phyloP scores from a whole-genome alignment of 2,113 vertebrate genomes.

The Ptyas mucosa region DNA sequence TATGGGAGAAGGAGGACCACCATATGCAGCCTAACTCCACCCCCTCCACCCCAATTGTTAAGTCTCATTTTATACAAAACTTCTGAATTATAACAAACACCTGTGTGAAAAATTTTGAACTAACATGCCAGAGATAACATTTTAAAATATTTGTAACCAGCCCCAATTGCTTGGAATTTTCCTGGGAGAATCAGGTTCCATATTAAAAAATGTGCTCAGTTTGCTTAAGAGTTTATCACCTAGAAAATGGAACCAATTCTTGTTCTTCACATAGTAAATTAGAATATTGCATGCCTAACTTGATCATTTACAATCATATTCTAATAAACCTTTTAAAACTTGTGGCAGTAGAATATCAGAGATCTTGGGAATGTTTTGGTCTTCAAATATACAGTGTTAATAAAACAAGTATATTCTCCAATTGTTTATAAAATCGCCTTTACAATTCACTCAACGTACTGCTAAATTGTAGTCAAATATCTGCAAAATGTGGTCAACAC shows the following conservation, averaged over 20 bases:
- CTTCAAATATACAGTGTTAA: background rate
- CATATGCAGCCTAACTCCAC: background rate
- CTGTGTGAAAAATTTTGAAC: background rate
- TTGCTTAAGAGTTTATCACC: background rate
- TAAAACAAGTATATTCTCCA: background rate
- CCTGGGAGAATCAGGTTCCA: background rate
- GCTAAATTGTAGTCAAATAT: background rate
- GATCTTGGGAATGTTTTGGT: background rate
- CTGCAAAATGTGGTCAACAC: background rate
- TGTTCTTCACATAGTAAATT: background rate
- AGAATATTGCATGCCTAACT: background rate
- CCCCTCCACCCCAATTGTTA: background rate
- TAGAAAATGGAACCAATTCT: background rate
- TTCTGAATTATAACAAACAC: background rate
- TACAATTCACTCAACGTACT: background rate
- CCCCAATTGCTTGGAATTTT: background rate
- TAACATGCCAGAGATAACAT: background rate
- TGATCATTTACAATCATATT: background rate
- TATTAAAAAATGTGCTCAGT: background rate
- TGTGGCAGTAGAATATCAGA: background rate
- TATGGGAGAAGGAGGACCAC: background rate
- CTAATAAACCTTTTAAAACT: background rate
- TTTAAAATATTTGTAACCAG: background rate
- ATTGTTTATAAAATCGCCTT: background rate
- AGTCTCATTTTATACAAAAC: background rate